phyloP scores from a whole-genome alignment of 2,113 vertebrate species.

The Aphyosemion australe region DNA sequence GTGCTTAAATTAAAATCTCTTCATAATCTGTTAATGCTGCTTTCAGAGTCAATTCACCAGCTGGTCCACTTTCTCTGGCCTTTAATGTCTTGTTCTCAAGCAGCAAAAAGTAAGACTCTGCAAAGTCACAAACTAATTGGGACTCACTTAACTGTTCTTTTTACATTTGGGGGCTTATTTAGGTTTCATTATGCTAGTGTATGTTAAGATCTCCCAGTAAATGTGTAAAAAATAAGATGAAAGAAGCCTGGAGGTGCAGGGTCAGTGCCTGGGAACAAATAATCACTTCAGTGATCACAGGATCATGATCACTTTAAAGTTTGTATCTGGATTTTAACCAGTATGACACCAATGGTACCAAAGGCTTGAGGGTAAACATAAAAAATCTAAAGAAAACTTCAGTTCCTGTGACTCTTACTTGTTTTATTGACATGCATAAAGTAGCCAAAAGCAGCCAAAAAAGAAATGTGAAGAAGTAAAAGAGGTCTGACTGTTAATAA shows the following conservation, averaged over 20 bases:
- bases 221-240: not conserved
- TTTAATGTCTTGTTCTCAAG: not conserved
- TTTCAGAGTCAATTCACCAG: conserved; percentile 62
- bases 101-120: conserved; percentile 3
- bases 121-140: not conserved
- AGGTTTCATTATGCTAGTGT: too few relatives aligned
- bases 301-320: conserved; percentile 14
- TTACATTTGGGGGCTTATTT: too few relatives aligned
- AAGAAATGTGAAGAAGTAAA: too few relatives aligned
- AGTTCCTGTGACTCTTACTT: too few relatives aligned
- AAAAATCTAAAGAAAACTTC: too few relatives aligned
- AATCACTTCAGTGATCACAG: not conserved
- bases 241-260: conserved; percentile 1
- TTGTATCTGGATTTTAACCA: conserved; percentile 3
- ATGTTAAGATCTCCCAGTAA: not conserved
- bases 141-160: not conserved
- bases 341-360: not conserved
- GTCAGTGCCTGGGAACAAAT: conserved; percentile 15
- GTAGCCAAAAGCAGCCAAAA: too few relatives aligned
- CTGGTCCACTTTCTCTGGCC: conserved; percentile 27
- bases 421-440: too few relatives aligned
- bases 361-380: too few relatives aligned
- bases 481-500: too few relatives aligned
- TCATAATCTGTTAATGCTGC: conserved; percentile 69
- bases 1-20: conserved; percentile 63